Conservation (phyloP, 2,113 vertebrate genomes). For the Prionailurus viverrinus region DNA sequence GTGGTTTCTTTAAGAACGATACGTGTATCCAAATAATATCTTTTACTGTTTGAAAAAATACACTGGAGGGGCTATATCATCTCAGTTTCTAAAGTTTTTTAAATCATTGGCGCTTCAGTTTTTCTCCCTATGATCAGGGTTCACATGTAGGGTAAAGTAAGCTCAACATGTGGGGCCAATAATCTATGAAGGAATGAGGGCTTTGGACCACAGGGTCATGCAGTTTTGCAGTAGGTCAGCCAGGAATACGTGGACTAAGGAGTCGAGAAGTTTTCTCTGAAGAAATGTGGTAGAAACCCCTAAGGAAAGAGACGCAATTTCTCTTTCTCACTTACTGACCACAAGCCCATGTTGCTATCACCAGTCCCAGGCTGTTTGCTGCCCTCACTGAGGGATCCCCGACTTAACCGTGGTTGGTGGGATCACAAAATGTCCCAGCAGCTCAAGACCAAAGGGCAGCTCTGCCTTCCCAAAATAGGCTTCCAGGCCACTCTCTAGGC, state of each 20-base stretch:
- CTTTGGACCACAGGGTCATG: neutral
- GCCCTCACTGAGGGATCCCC: neutral
- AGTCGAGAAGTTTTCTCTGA: neutral
- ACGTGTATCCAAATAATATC: neutral
- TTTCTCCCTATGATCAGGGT: neutral
- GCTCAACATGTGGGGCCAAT: neutral
- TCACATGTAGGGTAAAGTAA: neutral
- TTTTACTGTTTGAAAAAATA: neutral
- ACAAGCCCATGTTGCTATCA: neutral
- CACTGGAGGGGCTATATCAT: neutral
- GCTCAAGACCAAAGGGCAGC: neutral
- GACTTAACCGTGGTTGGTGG: neutral
- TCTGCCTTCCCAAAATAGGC: neutral
- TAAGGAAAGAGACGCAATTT: neutral
- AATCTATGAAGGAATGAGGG: neutral
- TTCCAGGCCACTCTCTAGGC: neutral
- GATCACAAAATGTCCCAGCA: neutral
- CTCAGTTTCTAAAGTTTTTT: neutral
- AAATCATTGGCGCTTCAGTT: neutral
- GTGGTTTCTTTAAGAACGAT: constrained; percentile 11
- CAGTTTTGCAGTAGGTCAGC: neutral
- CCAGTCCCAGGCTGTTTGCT: neutral
- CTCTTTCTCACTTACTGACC: neutral
- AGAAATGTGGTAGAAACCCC: neutral
- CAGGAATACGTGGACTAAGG: neutral